Evolutionary conservation across 2,888 invertebrate species (phyloP).

Genomic region (Pachymerium ferrugineum): DNA sequence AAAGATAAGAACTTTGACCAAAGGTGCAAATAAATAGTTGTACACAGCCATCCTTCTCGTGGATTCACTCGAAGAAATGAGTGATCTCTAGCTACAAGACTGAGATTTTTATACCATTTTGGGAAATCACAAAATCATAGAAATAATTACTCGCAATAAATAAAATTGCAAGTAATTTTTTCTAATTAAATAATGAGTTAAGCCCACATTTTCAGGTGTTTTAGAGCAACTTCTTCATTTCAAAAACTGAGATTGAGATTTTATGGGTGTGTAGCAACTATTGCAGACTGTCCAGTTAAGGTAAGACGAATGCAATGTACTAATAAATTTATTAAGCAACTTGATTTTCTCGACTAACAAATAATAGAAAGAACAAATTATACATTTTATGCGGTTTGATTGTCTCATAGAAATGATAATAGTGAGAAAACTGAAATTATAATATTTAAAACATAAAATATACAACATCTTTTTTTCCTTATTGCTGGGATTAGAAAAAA

Average conservation of each 20-base stretch:
- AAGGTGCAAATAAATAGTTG: background rate
- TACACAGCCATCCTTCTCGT: background rate
- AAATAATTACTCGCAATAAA: too few relatives aligned
- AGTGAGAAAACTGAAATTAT: background rate
- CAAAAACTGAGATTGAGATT: too few relatives aligned
- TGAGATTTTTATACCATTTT: background rate
- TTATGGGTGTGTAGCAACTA: too few relatives aligned
- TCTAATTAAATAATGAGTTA: too few relatives aligned
- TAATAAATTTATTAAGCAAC: slow-evolving; percentile 7
- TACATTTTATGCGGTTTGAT: background rate
- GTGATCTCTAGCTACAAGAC: background rate
- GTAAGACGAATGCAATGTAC: background rate
- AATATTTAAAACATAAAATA: background rate
- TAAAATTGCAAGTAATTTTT: too few relatives aligned
- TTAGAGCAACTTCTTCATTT: too few relatives aligned
- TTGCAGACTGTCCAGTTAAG: background rate
- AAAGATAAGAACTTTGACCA: background rate
- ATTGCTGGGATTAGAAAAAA: background rate
- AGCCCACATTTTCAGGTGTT: too few relatives aligned
- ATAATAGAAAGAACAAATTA: background rate
- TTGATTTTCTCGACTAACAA: background rate
- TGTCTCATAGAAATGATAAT: background rate
- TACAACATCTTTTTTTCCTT: background rate
- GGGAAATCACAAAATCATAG: background rate
- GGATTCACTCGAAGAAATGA: background rate